A percentile compares a stretch with the other conserved stretches of the same genome.
These are phyloP conservation scores for Siderastrea siderea DNA, from an alignment of 92 coral and sea anemone species.

Conservation along the genomic window DNA sequence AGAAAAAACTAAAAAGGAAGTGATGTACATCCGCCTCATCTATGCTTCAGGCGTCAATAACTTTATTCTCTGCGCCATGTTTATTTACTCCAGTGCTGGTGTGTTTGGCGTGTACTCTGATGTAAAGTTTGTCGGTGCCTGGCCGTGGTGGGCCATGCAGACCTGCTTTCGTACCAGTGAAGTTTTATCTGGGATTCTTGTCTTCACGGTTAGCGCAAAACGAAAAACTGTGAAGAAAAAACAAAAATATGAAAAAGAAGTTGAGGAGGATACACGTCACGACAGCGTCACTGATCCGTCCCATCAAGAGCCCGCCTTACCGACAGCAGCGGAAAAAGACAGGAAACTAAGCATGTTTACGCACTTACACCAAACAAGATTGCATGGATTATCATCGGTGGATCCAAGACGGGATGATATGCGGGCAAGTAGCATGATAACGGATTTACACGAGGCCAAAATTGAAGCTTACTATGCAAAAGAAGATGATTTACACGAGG, in stretches of 20 bases:
- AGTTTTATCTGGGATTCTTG: constrained; percentile 31
- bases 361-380: constrained; percentile 1
- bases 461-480: constrained; percentile 3
- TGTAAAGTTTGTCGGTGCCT: constrained; percentile 25
- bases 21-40: constrained; percentile 44
- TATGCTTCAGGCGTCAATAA: constrained; percentile 55
- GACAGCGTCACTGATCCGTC: not conserved
- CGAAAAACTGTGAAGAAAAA: constrained; percentile 31
- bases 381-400: not conserved
- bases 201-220: constrained; percentile 59
- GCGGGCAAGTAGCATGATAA: not conserved
- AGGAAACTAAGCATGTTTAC: constrained; percentile 39
- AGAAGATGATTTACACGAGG: constrained; percentile 6
- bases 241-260: not conserved
- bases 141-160: constrained; percentile 60
- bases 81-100: constrained; percentile 36
- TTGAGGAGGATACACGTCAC: not conserved
- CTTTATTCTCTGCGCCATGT: constrained; percentile 20
- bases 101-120: constrained; percentile 59
- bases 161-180: constrained; percentile 41
- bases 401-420: not conserved
- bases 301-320: not conserved
- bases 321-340: constrained; percentile 1
- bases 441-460: constrained; percentile 12
- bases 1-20: constrained; percentile 19